These are phyloP conservation scores for Trissolcus brochymenae DNA, from an alignment of 2,888 invertebrate species.

Conservation along the genomic window DNA sequence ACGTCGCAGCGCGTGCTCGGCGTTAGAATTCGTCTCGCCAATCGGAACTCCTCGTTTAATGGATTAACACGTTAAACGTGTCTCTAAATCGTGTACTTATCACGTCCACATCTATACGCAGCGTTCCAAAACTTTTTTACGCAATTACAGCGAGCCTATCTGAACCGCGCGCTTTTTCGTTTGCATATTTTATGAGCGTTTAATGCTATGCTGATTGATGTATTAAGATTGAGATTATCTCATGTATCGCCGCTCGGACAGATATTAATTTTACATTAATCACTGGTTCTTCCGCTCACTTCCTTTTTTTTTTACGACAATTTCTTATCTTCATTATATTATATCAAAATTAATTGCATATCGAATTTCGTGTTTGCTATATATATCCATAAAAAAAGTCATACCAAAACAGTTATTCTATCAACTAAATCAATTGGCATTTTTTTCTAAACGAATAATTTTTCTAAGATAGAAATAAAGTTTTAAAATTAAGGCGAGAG, in stretches of 20 bases:
- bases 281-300: not conserved
- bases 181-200: constrained; percentile 12
- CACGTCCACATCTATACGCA: constrained; percentile 22
- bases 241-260: not conserved
- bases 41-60: constrained; percentile 45
- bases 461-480: too few species aligned
- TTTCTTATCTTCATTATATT: not conserved
- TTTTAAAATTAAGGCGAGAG: too few species aligned
- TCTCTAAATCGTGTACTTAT: constrained; percentile 46
- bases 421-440: too few species aligned
- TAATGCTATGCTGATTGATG: constrained; percentile 20
- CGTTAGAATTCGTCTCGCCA: constrained; percentile 51
- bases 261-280: constrained; percentile 9
- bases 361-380: constrained; percentile 3
- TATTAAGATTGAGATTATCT: constrained; percentile 4
- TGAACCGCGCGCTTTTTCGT: constrained; percentile 14
- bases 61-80: constrained; percentile 50
- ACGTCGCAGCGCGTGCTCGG: constrained; percentile 45
- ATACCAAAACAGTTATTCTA: too few species aligned
- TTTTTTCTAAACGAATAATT: too few species aligned
- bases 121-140: constrained; percentile 18
- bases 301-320: not conserved
- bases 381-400: too few species aligned
- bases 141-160: constrained; percentile 14
- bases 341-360: not conserved